These are phyloP conservation scores for Mola mola DNA, from an alignment of 2,113 vertebrate species.

Conservation along the genomic window DNA sequence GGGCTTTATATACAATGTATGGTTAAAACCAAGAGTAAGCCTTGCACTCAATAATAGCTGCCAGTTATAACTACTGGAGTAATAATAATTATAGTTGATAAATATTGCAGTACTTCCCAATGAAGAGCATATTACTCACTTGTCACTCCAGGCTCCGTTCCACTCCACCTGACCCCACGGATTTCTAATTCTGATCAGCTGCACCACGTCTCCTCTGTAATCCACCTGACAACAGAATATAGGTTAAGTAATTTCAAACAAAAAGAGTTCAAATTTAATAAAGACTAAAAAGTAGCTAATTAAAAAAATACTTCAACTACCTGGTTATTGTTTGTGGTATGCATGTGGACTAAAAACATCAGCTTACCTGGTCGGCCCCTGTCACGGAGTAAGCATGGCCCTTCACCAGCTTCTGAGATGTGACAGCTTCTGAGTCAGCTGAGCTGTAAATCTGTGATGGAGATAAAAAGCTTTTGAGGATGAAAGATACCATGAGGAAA, in stretches of 20 bases:
- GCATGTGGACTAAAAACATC: too few species aligned
- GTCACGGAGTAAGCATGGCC: conserved; percentile 88
- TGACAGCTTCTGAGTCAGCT: conserved; percentile 81
- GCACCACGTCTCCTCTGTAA: conserved; percentile 28
- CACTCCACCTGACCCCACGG: conserved; percentile 91
- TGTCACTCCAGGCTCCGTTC: conserved; percentile 89
- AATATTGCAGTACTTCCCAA: too few species aligned
- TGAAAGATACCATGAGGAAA: background rate
- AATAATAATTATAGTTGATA: too few species aligned
- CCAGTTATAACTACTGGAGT: too few species aligned
- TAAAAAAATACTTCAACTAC: too few species aligned
- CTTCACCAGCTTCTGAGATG: conserved; percentile 85
- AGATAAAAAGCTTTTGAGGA: background rate
- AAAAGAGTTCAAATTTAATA: background rate
- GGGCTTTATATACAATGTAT: too few species aligned
- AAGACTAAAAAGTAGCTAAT: background rate
- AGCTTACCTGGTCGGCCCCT: conserved; percentile 86
- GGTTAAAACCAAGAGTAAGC: too few species aligned
- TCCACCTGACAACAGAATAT: conserved; percentile 48
- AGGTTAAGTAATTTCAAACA: background rate
- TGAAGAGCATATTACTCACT: conserved; percentile 79
- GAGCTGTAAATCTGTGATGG: conserved; percentile 67
- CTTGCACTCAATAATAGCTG: too few species aligned
- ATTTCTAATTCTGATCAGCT: conserved; percentile 80
- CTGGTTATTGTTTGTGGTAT: too few species aligned